Conservation (phyloP, 2,888 invertebrate species). For the Sceliomorpha sp. region DNA sequence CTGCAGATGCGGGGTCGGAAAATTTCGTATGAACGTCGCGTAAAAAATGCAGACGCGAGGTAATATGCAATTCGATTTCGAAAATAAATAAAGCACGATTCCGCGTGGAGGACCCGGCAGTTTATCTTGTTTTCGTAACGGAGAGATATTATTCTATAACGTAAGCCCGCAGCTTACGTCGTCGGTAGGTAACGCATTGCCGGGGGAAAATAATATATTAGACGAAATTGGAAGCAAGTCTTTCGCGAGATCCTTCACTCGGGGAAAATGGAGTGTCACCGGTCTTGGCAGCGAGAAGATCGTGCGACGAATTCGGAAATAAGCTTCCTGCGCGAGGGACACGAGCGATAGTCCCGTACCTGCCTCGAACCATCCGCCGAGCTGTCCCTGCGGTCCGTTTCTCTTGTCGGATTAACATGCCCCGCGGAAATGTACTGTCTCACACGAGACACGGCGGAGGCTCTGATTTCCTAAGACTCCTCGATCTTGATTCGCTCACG, state of each 20-base stretch:
- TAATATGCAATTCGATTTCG: slow-evolving; percentile 43
- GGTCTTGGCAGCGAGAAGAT: slow-evolving; percentile 52
- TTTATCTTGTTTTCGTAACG: slow-evolving; percentile 46
- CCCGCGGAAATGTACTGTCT: slow-evolving; percentile 51
- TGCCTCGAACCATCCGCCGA: slow-evolving; percentile 30
- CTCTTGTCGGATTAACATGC: slow-evolving; percentile 58
- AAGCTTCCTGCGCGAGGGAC: slow-evolving; percentile 40
- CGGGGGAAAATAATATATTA: slow-evolving; percentile 51
- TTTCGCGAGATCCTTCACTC: slow-evolving; percentile 52
- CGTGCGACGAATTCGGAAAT: slow-evolving; percentile 53
- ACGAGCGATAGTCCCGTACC: slow-evolving; percentile 43
- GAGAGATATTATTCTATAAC: slow-evolving; percentile 50
- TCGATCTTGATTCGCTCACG: slow-evolving; percentile 54
- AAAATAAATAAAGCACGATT: slow-evolving; percentile 38
- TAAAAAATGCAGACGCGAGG: not conserved
- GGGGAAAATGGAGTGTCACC: slow-evolving; percentile 56
- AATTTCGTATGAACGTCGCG: not conserved
- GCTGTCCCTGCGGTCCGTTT: slow-evolving; percentile 52
- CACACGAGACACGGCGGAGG: slow-evolving; percentile 15
- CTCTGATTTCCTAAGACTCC: slow-evolving; percentile 44
- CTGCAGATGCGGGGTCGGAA: not conserved
- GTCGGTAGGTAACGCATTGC: slow-evolving; percentile 49
- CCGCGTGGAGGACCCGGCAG: slow-evolving; percentile 33
- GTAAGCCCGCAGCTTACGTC: slow-evolving; percentile 47
- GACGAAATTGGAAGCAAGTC: slow-evolving; percentile 52